phyloP scores from a whole-genome alignment of 2,888 invertebrate genomes.

The Lithophane leautieri region DNA sequence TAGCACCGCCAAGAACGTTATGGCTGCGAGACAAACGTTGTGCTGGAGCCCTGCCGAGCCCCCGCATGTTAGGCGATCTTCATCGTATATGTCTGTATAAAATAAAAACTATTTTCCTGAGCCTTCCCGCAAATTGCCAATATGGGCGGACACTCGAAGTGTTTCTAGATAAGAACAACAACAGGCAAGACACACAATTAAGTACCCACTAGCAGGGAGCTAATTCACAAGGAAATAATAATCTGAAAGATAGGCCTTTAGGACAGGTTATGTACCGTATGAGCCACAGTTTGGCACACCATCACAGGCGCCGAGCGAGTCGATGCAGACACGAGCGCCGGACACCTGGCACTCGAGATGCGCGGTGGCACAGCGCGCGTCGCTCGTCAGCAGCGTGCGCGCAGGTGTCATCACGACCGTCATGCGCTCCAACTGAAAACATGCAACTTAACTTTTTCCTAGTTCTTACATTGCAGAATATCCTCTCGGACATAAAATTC shows the following conservation, averaged over 20 bases:
- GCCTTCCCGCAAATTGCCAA: not conserved
- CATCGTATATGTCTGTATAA: slow-evolving; percentile 82
- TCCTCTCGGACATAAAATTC: not conserved
- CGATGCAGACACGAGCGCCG: slow-evolving; percentile 83
- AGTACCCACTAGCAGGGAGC: not conserved
- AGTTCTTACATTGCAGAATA: not conserved
- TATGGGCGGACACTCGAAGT: not conserved
- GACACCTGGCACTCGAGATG: slow-evolving; percentile 84
- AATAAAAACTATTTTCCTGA: not conserved
- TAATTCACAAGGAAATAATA: not conserved
- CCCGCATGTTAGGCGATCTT: slow-evolving; percentile 82
- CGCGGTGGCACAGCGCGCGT: slow-evolving; percentile 68
- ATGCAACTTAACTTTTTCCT: not conserved
- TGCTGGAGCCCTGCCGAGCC: slow-evolving; percentile 70
- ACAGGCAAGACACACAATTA: not conserved
- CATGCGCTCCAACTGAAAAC: slow-evolving; percentile 77
- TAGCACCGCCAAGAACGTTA: slow-evolving; percentile 80
- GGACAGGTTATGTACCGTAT: slow-evolving; percentile 71
- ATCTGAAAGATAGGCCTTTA: not conserved
- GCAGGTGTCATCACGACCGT: slow-evolving; percentile 82
- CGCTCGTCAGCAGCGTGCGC: slow-evolving; percentile 68
- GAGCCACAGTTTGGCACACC: slow-evolving; percentile 86
- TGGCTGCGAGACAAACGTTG: slow-evolving; percentile 81
- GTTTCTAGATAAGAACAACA: too few relatives aligned
- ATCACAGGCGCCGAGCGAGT: slow-evolving; percentile 82